These are phyloP conservation scores for Cantharis nigra DNA, from an alignment of 2,888 invertebrate genomes.

Conservation along the genomic window DNA sequence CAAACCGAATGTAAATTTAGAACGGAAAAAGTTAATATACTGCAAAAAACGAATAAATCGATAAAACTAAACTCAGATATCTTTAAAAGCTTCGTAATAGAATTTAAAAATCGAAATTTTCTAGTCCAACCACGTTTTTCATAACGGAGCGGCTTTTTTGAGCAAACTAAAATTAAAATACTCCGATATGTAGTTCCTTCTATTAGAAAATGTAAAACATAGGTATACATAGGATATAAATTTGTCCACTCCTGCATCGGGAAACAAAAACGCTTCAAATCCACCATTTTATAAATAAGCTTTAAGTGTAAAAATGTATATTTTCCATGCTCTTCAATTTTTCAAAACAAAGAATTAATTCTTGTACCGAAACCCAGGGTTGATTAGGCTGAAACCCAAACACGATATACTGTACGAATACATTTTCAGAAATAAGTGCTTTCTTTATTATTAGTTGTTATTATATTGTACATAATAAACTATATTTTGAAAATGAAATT, in stretches of 20 bases:
- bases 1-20: not conserved
- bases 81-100: not conserved
- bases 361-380: not conserved
- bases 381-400: too few relatives aligned
- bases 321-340: not conserved
- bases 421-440: too few relatives aligned
- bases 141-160: not conserved
- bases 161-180: not conserved
- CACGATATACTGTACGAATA: too few relatives aligned
- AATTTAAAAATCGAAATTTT: not conserved
- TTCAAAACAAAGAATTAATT: not conserved
- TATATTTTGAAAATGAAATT: too few relatives aligned
- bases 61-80: not conserved
- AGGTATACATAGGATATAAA: slow-evolving; percentile 21
- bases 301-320: slow-evolving; percentile 13
- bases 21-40: not conserved
- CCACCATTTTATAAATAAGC: slow-evolving; percentile 28
- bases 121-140: not conserved
- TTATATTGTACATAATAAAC: too few relatives aligned
- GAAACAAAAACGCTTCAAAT: slow-evolving; percentile 37
- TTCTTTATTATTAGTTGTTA: too few relatives aligned
- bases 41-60: not conserved
- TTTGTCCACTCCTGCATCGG: slow-evolving; percentile 30
- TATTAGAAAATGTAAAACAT: slow-evolving; percentile 11
- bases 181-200: not conserved